Base-by-base conservation (phyloP, 2,797 vertebrate genomes). In the Gymnothorax reevesii region DNA sequence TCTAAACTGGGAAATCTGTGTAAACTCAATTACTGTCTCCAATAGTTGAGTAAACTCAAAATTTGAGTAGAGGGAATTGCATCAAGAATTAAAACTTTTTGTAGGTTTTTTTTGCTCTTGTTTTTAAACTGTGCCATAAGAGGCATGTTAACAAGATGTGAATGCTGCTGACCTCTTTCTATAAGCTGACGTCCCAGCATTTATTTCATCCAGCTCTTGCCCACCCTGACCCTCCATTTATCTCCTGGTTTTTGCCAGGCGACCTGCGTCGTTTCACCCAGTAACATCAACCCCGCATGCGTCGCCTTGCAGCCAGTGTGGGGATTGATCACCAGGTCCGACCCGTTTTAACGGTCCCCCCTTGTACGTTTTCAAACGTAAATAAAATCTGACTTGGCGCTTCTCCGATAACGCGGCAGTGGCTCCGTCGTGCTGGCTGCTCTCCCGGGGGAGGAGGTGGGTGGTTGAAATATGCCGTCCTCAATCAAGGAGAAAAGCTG, bases 311-410 rank as follows among this genome's bases (percentile, higher is more conserved):
- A 57, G 0, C 25, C 0, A 2, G 69, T 25, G 20, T 69, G 75
- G 57, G 66, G 75, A 90, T 89, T 89, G 89, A 87, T 88, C 86
- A n/a, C 13, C 20, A 15, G 64, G 84, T 12, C 25, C 82, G 82
- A 83, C 75, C 6, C 49, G 54, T 71, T 85, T 83, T 88, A 89
- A 89, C 87, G 88, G 75, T 42, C 69, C 66, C 85, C 55, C 73
- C 73, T 85, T 71, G 85, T 66, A 79, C 90, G 66, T 91, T 89
- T 89, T 91, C 87, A 90, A 88, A 90, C 86, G 85, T 83, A 84
- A 86, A 90, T 89, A 89, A 91, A 89, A 84, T 85, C 77, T 90
- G 89, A 92, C 85, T 87, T 90, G 89, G 87, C 75, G 75, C 17
- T 87, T 80, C 83, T 84, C 75, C 87, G 77, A 87, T 87, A 84